These are phyloP conservation scores for Drepanosiphum platanoidis DNA, from an alignment of 2,888 invertebrate genomes.

Conservation along the genomic window DNA sequence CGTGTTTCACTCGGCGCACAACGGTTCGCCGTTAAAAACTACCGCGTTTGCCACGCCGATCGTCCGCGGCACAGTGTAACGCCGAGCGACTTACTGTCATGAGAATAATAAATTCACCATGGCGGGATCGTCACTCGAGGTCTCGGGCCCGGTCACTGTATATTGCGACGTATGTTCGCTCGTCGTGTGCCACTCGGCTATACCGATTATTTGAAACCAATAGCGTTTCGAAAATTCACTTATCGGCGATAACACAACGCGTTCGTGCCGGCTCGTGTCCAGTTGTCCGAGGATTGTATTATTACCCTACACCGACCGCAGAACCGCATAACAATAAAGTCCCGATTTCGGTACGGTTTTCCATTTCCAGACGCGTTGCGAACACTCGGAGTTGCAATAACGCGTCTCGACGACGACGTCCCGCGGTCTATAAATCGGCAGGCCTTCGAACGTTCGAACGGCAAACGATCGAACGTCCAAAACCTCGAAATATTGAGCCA, in stretches of 20 bases:
- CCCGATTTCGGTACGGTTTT: not conserved
- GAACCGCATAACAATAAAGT: not conserved
- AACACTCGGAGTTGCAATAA: not conserved
- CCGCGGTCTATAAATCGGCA: too few species aligned
- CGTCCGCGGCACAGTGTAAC: not conserved
- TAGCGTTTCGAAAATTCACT: not conserved
- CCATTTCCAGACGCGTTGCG: not conserved
- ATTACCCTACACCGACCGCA: not conserved
- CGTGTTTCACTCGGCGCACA: not conserved
- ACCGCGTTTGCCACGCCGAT: not conserved
- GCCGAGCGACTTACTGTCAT: not conserved
- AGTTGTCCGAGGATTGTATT: not conserved
- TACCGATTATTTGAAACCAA: not conserved
- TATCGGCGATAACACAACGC: not conserved
- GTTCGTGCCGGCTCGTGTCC: not conserved
- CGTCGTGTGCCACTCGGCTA: not conserved
- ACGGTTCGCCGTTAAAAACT: conserved; percentile 23
- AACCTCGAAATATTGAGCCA: too few species aligned
- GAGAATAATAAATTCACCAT: not conserved
- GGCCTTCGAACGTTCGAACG: too few species aligned
- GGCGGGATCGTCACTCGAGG: not conserved
- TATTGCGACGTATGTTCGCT: not conserved
- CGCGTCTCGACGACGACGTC: not conserved
- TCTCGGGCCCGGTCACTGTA: too few species aligned
- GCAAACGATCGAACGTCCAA: too few species aligned